These are phyloP conservation scores for Poeciliopsis occidentalis DNA, from an alignment of 2,113 vertebrate species.

Conservation along the genomic window DNA sequence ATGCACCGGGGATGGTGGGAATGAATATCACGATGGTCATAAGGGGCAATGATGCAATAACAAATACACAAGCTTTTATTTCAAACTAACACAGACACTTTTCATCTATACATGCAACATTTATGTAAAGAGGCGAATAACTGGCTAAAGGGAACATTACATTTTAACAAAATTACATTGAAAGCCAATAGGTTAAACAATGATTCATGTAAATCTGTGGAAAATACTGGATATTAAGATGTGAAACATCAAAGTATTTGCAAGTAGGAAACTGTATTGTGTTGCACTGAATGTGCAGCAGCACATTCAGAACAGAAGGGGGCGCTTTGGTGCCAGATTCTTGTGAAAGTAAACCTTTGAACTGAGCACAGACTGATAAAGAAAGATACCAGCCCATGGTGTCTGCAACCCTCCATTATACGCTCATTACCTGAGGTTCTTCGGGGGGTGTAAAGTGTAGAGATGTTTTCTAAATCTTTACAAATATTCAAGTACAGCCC, in stretches of 20 bases:
- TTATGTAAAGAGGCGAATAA: not conserved
- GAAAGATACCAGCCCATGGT: not conserved
- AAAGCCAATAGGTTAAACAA: not conserved
- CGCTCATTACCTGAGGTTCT: not conserved
- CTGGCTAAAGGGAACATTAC: not conserved
- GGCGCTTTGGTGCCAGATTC: constrained; percentile 58
- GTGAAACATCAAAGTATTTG: constrained; percentile 7
- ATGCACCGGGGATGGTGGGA: constrained; percentile 21
- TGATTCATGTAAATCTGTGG: not conserved
- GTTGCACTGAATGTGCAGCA: constrained; percentile 40
- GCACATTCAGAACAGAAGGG: constrained; percentile 66
- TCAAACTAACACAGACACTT: not conserved
- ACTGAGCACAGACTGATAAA: constrained; percentile 1
- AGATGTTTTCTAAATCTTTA: not conserved
- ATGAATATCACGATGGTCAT: constrained; percentile 9
- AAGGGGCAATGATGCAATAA: not conserved
- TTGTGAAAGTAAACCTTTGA: not conserved
- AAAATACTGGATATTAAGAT: not conserved
- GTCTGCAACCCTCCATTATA: constrained; percentile 5
- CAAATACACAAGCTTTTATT: constrained; percentile 3
- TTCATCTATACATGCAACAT: not conserved
- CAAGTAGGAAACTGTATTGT: not conserved
- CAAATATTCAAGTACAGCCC: not conserved
- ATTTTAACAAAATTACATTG: not conserved
- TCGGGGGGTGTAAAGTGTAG: not conserved